These are phyloP conservation scores for Cataglyphis rosenhaueri DNA, from an alignment of 2,888 invertebrate species.

Conservation along the genomic window DNA sequence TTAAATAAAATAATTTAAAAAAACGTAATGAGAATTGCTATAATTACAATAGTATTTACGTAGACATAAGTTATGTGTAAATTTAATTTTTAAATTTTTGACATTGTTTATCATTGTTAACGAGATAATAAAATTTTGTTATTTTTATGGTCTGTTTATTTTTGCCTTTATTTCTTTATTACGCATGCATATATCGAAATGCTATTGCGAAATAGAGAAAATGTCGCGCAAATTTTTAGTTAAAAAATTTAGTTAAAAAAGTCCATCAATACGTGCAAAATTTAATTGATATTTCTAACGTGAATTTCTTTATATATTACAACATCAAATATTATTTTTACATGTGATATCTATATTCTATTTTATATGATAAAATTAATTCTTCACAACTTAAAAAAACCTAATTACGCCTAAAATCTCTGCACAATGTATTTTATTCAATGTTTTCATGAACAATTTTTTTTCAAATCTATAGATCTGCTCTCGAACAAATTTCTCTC, in stretches of 20 bases:
- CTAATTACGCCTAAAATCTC: background rate
- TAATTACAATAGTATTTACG: background rate
- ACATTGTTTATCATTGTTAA: background rate
- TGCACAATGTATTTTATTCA: background rate
- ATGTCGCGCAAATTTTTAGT: background rate
- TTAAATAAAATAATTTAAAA: no score
- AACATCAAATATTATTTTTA: background rate
- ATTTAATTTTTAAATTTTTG: background rate
- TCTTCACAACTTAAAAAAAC: background rate
- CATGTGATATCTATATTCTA: background rate
- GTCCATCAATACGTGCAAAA: background rate
- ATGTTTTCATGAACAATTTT: background rate
- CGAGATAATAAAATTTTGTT: background rate
- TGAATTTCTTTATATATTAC: background rate
- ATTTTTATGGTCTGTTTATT: background rate
- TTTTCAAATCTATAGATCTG: background rate
- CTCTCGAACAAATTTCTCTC: background rate
- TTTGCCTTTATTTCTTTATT: background rate
- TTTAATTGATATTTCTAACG: background rate
- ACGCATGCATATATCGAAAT: background rate
- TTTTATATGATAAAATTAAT: background rate
- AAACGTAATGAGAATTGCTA: background rate
- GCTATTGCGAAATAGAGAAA: background rate
- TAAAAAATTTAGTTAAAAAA: constrained; percentile 9
- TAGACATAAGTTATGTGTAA: background rate